These are phyloP conservation scores for Drosophila sulfurigaster DNA, from an alignment of 1,140 invertebrate genomes.

Conservation along the genomic window DNA sequence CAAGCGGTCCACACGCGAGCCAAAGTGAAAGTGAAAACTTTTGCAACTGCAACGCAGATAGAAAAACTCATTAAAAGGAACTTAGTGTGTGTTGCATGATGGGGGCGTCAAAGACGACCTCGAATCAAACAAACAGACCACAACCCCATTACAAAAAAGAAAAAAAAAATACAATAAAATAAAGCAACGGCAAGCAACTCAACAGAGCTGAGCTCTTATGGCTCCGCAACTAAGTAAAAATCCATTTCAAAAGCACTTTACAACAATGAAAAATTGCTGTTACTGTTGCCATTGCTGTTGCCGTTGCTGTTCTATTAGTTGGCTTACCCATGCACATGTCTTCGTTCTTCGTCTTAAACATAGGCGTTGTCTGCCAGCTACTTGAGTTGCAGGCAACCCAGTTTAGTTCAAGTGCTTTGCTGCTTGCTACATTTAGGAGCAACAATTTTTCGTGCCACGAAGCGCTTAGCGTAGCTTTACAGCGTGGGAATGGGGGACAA, in stretches of 20 bases:
- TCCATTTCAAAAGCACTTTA: conserved; percentile 62
- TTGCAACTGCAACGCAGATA: conserved; percentile 72
- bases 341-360: conserved; percentile 27
- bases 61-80: conserved; percentile 56
- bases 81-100: conserved; percentile 38
- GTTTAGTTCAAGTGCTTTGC: conserved; percentile 20
- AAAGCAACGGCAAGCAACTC: conserved; percentile 1
- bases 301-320: conserved; percentile 36
- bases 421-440: conserved; percentile 31
- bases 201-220: conserved; percentile 20
- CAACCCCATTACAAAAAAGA: conserved; percentile 24
- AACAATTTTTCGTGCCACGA: conserved; percentile 36
- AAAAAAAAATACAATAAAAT: conserved; percentile 7
- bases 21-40: conserved; percentile 36
- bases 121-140: conserved; percentile 38
- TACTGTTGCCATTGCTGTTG: not conserved
- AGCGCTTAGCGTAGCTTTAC: conserved; percentile 19
- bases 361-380: conserved; percentile 59
- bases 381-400: conserved; percentile 4
- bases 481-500: conserved; percentile 32
- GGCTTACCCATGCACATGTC: conserved; percentile 16
- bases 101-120: conserved; percentile 33
- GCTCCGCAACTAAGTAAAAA: conserved; percentile 45
- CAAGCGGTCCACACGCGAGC: conserved; percentile 52
- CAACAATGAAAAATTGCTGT: conserved; percentile 64